Evolutionary conservation across 2,113 vertebrate species (phyloP).

Genomic region (Pycnonotus jocosus): DNA sequence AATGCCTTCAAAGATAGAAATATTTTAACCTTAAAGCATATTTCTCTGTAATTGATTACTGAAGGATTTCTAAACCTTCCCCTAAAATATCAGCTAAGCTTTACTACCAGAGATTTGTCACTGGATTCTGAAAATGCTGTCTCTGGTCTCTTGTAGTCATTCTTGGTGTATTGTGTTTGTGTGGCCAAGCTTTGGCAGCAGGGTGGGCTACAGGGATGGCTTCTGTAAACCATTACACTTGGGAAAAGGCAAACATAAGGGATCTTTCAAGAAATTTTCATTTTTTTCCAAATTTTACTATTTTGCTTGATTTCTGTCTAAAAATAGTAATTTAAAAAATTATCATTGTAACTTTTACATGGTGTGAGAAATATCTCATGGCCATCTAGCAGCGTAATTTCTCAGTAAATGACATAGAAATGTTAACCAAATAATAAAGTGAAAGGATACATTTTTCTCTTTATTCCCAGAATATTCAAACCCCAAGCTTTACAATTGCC

Average conservation of each 20-base stretch:
- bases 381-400: neutral
- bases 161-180: neutral
- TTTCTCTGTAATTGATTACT: neutral
- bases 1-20: neutral
- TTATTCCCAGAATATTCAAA: neutral
- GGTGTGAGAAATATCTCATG: neutral
- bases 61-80: neutral
- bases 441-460: accelerated
- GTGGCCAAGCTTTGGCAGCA: neutral
- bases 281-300: neutral
- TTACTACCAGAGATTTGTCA: neutral
- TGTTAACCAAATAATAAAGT: neutral
- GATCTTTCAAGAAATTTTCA: neutral
- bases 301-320: neutral
- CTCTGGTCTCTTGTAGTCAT: neutral
- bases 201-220: accelerated
- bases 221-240: neutral
- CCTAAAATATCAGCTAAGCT: neutral
- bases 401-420: neutral
- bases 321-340: neutral
- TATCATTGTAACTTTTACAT: neutral
- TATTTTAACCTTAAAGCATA: neutral
- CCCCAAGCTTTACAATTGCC: neutral
- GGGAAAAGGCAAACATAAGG: neutral
- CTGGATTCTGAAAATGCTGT: neutral